phyloP scores from a whole-genome alignment of 1,140 invertebrate genomes.

The Drosophila pachea region DNA sequence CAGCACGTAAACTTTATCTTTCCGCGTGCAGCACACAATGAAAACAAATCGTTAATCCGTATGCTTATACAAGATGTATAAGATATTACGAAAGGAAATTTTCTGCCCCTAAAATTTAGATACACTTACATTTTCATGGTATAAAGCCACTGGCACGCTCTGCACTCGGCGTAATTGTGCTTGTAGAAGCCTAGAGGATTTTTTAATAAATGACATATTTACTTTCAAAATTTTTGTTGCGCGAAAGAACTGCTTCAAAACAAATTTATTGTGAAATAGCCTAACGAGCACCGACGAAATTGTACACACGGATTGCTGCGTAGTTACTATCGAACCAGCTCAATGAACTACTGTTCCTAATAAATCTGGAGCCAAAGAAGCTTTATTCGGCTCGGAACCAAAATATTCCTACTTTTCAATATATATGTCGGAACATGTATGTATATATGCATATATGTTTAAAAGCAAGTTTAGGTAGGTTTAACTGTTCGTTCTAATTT shows the following conservation, averaged over 20 bases:
- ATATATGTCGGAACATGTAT: not conserved
- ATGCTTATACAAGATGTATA: conserved; percentile 15
- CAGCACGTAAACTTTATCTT: conserved; percentile 48
- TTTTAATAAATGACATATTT: conserved; percentile 58
- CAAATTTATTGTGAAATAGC: conserved; percentile 59
- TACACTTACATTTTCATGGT: conserved; percentile 77
- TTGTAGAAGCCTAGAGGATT: conserved; percentile 50
- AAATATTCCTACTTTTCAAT: not conserved
- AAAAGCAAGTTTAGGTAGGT: not conserved
- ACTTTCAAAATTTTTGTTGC: conserved; percentile 17
- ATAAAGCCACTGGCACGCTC: conserved; percentile 69
- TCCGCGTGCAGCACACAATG: conserved; percentile 24
- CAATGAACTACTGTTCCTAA: not conserved
- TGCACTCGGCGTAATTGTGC: conserved; percentile 65
- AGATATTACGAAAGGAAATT: conserved; percentile 66
- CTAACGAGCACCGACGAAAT: conserved; percentile 23
- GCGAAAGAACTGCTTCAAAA: conserved; percentile 24
- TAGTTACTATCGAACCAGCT: conserved; percentile 32
- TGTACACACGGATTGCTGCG: conserved; percentile 28
- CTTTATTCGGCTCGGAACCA: conserved; percentile 9
- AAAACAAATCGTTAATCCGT: not conserved
- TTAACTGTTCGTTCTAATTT: not conserved
- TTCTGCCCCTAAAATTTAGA: conserved; percentile 14
- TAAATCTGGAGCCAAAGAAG: not conserved
- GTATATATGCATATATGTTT: not conserved